These are phyloP conservation scores for Apotomis turbidana DNA, from an alignment of 2,888 invertebrate genomes.

Conservation along the genomic window DNA sequence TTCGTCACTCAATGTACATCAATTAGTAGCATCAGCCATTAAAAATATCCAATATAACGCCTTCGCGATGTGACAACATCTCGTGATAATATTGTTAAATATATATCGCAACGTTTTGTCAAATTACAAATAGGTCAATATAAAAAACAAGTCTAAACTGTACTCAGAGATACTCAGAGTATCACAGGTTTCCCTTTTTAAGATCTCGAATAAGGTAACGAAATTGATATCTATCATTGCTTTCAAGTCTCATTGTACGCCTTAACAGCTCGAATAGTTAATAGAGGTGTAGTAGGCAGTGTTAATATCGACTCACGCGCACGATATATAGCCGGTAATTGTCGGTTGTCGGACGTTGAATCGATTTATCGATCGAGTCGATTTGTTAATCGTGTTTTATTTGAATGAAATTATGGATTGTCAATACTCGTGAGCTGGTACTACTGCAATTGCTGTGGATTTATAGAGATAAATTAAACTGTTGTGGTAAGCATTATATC, in stretches of 20 bases:
- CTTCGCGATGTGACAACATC: too few species aligned
- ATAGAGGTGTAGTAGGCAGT: conserved; percentile 7
- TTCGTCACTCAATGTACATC: too few species aligned
- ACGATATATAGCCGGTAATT: conserved; percentile 39
- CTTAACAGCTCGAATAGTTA: conserved; percentile 8
- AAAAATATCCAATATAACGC: too few species aligned
- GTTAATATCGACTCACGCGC: conserved; percentile 21
- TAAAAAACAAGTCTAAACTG: too few species aligned
- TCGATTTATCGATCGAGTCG: conserved; percentile 27
- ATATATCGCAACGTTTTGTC: too few species aligned
- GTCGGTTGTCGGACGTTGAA: conserved; percentile 31
- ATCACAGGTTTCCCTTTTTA: too few species aligned
- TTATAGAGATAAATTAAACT: conserved; percentile 9
- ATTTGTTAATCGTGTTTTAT: conserved; percentile 31
- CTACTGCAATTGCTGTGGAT: conserved; percentile 2
- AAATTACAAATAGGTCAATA: too few species aligned
- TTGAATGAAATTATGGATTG: conserved; percentile 29
- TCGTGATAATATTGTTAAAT: too few species aligned
- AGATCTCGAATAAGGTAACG: too few species aligned
- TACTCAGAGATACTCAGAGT: too few species aligned
- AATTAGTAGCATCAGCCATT: too few species aligned
- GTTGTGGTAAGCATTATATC: background rate
- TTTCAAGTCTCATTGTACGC: conserved; percentile 1
- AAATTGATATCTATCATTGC: background rate
- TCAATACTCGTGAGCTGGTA: conserved; percentile 20